Percentiles rank a stretch among this genome's conserved stretches.
These are phyloP conservation scores for Drosophila putrida DNA, from an alignment of 2,888 invertebrate genomes.

Conservation along the genomic window DNA sequence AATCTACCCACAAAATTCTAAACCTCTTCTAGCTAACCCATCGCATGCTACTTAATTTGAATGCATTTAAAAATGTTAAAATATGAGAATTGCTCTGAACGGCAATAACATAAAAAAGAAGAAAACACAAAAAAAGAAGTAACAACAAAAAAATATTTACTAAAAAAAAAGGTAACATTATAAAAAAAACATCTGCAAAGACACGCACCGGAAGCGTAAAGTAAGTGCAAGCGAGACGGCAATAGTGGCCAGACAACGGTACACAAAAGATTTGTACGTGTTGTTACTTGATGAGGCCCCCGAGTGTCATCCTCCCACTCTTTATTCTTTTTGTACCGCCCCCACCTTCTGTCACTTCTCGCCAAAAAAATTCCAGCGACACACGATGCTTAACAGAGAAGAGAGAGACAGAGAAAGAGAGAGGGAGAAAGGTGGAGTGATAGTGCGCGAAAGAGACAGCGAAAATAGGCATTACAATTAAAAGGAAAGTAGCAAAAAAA, in stretches of 20 bases:
- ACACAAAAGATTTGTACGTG: constrained; percentile 76
- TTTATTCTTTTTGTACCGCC: background rate
- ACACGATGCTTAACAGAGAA: constrained; percentile 25
- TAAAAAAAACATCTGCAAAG: constrained; percentile 68
- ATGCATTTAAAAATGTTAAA: constrained; percentile 79
- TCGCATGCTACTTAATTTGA: constrained; percentile 66
- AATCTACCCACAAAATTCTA: background rate
- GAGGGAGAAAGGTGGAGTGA: constrained; percentile 4
- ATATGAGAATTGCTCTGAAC: constrained; percentile 63
- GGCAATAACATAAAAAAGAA: constrained; percentile 8
- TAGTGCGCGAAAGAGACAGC: constrained; percentile 17
- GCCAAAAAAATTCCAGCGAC: constrained; percentile 40
- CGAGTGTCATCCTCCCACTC: constrained; percentile 28
- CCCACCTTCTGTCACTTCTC: background rate
- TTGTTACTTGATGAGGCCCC: constrained; percentile 70
- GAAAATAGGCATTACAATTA: constrained; percentile 66
- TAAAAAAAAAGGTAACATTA: constrained; percentile 18
- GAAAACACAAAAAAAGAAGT: constrained; percentile 2
- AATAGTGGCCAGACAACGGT: constrained; percentile 40
- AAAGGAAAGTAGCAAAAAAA: constrained; percentile 53
- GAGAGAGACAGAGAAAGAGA: background rate
- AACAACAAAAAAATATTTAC: constrained; percentile 1
- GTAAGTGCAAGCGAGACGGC: constrained; percentile 37
- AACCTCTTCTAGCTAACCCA: constrained; percentile 34
- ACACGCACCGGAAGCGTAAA: constrained; percentile 66